Conservation (phyloP, 2,888 invertebrate genomes). For the Oscheius onirici region DNA sequence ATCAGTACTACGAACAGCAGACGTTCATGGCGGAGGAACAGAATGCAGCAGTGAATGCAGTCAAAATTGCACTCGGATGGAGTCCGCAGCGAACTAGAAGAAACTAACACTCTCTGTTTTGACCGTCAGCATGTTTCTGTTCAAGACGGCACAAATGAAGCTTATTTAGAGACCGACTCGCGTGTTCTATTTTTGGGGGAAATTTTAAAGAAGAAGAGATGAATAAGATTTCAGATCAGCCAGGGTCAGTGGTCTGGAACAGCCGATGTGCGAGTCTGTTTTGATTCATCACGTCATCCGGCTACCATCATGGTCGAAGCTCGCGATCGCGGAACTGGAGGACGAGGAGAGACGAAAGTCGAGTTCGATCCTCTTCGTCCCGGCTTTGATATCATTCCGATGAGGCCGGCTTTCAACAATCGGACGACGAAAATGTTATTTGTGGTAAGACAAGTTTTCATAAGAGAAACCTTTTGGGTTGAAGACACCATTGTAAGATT, state of each 20-base stretch:
- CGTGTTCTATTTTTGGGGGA: neutral
- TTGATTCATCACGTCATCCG: slow-evolving; percentile 5
- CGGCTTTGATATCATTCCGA: slow-evolving; percentile 49
- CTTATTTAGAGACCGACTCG: no score
- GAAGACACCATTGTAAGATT: no score
- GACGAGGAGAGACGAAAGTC: slow-evolving; percentile 36
- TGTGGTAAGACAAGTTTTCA: slow-evolving; percentile 24
- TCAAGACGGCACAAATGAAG: no score
- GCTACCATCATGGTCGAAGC: slow-evolving; percentile 33
- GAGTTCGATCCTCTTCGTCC: slow-evolving; percentile 43
- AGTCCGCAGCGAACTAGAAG: no score
- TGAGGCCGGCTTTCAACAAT: slow-evolving; percentile 41
- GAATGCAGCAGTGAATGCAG: no score
- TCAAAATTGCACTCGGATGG: no score
- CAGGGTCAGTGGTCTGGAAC: neutral
- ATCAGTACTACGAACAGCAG: neutral
- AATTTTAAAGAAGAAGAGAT: neutral
- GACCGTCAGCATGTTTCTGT: no score
- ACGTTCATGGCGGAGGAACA: no score
- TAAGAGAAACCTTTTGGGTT: neutral
- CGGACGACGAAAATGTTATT: slow-evolving; percentile 27
- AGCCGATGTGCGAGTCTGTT: slow-evolving; percentile 2
- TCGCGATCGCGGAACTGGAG: slow-evolving; percentile 49
- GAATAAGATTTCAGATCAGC: slow-evolving; percentile 4
- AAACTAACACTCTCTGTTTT: no score